Evolutionary conservation across 2,113 vertebrate genomes (phyloP), one percentile per base, ranked within the genome.

Genomic region (Hippocampus comes): DNA sequence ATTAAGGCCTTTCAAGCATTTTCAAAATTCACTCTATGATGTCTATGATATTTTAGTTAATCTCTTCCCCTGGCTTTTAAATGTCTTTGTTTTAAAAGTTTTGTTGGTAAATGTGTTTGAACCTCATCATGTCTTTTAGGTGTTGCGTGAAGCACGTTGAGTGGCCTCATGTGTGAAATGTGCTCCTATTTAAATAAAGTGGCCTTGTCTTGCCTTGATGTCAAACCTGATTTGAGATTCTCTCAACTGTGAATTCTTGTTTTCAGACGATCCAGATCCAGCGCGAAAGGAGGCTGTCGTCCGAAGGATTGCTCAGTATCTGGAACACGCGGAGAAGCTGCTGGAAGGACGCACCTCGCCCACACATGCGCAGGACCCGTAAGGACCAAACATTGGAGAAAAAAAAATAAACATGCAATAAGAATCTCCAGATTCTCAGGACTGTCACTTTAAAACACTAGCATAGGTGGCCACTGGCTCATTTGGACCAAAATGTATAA

Each of bases 291-390:
- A 95, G 56, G 91, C 92, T 0, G 94, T 95, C 73, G 95, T 93
- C 87, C 94, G 90, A 80, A 91, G 90, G 78, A 95, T 93, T 0
- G 94, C 93, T 0, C 91, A 94, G 80, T 95, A 95, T 67, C 86
- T 97, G 46, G 90, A 93, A 70, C 92, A 94, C n/a, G 92, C 94
- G 0, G 95, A 97, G 81, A 91, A 87, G 78, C 84, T 95, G 76
- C 89, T 95, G 2, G 87, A 90, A 64, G 83, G 56, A 30, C 93
- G 87, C 38, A 77, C 75, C 18, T 84, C 90, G 9, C 86, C 90
- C 72, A 72, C 86, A 55, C 79, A 73, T 1, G 9, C 72, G 56
- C 61, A 78, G 71, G 61, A 25, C 25, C 21, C 7, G 53, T 9
- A 55, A 56, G 23, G 25, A 27, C 4, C 5, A 9, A 5, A 41